These are phyloP conservation scores for Laticauda laticaudata DNA, from an alignment of 2,113 vertebrate genomes.

Conservation along the genomic window DNA sequence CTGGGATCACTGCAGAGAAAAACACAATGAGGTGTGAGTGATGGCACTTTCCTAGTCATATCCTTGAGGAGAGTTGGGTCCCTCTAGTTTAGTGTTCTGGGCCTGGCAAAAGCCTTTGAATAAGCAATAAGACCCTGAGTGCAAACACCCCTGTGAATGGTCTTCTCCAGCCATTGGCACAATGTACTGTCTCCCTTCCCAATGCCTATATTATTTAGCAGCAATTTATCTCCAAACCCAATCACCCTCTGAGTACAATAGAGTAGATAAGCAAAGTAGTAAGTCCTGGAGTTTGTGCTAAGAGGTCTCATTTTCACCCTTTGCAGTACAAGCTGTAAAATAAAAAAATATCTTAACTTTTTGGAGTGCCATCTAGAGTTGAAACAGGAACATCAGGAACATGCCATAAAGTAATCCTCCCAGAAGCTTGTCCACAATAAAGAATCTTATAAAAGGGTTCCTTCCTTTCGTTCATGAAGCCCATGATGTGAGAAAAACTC, in stretches of 20 bases:
- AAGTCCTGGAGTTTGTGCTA: neutral
- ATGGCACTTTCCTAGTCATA: neutral
- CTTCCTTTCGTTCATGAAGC: constrained; percentile 78
- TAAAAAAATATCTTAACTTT: constrained; percentile 64
- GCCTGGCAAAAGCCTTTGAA: neutral
- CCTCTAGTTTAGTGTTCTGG: neutral
- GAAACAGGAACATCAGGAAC: constrained; percentile 77
- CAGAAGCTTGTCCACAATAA: constrained; percentile 75
- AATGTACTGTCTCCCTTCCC: neutral
- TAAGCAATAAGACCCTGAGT: neutral
- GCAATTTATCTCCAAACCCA: neutral
- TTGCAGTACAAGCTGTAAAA: neutral
- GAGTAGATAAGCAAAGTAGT: neutral
- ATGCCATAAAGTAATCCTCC: constrained; percentile 77
- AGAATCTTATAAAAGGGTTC: constrained; percentile 81
- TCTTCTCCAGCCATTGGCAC: neutral
- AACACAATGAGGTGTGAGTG: neutral
- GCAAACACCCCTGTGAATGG: neutral
- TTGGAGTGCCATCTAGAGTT: constrained; percentile 72
- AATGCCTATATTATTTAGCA: neutral
- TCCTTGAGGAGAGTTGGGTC: neutral
- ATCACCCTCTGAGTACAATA: neutral
- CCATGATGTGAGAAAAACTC: constrained; percentile 70
- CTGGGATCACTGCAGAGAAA: constrained; percentile 67
- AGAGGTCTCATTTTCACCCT: neutral